Percentiles rank a stretch among this genome's conserved stretches.
phyloP scores from a whole-genome alignment of 2,888 invertebrate genomes.

The Melipona beecheii region DNA sequence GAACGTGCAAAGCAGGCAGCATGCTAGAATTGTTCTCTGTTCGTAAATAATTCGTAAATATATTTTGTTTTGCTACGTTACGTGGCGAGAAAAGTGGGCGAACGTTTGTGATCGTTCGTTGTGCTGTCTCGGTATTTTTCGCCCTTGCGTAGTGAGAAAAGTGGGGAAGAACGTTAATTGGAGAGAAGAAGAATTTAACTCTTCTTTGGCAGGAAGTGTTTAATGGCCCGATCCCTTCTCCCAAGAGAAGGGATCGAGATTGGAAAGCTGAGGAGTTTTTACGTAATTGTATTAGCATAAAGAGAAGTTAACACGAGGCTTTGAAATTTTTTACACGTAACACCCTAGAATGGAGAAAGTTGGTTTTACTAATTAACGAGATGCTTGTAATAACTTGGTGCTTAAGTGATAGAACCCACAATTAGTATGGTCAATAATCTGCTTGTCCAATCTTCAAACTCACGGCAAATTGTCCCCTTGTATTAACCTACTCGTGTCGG shows the following conservation, averaged over 20 bases:
- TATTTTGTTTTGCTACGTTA: no score
- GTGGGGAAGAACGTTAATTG: neutral
- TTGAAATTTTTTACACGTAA: neutral
- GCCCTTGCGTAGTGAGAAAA: no score
- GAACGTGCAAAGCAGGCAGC: no score
- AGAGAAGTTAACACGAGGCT: neutral
- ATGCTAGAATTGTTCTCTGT: no score
- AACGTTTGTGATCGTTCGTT: no score
- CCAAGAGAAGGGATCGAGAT: neutral
- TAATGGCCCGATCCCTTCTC: neutral
- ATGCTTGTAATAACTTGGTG: neutral
- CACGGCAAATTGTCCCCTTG: neutral
- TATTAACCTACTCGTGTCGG: neutral
- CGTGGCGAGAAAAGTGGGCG: no score
- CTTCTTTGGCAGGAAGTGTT: neutral
- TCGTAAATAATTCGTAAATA: no score
- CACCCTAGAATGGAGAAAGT: neutral
- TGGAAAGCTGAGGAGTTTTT: neutral
- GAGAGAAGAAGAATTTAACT: neutral
- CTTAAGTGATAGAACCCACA: neutral
- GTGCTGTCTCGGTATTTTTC: no score
- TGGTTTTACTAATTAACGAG: neutral
- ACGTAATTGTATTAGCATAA: neutral
- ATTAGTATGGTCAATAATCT: slow-evolving; percentile 1
- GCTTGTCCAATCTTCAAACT: neutral